A percentile compares a stretch with the other conserved stretches of the same genome.
phyloP scores from a whole-genome alignment of 2,113 vertebrate species.

The Nyctereutes procyonoides region DNA sequence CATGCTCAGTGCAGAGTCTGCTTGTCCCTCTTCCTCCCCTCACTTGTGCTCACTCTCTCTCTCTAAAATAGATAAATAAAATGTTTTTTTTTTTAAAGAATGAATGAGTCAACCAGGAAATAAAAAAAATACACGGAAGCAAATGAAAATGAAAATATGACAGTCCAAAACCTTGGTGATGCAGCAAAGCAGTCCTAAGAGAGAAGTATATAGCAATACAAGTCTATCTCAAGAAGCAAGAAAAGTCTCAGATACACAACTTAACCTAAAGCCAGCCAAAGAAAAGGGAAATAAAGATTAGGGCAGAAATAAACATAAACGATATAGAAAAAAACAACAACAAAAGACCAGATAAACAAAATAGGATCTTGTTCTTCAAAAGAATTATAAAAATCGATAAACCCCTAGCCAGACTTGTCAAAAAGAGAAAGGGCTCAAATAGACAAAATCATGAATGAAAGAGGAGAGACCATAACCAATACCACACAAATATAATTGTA shows the following conservation, averaged over 20 bases:
- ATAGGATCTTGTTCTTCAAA: neutral
- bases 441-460: neutral
- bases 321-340: neutral
- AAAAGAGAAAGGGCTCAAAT: neutral
- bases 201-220: neutral
- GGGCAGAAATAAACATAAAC: neutral
- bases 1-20: neutral
- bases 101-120: neutral
- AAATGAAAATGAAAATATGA: neutral
- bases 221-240: neutral
- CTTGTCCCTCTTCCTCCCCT: neutral
- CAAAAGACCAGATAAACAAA: neutral
- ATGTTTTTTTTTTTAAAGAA: neutral
- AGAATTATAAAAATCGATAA: neutral
- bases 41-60: neutral
- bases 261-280: neutral
- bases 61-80: neutral
- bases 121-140: neutral
- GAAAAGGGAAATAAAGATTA: neutral
- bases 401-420: neutral
- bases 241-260: too few species aligned
- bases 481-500: neutral
- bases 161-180: neutral
- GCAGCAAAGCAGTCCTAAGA: neutral
- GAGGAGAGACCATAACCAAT: neutral